Base-by-base conservation (phyloP, 35 echinoderm and acorn worm genomes). In the Nesometra sesokonis region DNA sequence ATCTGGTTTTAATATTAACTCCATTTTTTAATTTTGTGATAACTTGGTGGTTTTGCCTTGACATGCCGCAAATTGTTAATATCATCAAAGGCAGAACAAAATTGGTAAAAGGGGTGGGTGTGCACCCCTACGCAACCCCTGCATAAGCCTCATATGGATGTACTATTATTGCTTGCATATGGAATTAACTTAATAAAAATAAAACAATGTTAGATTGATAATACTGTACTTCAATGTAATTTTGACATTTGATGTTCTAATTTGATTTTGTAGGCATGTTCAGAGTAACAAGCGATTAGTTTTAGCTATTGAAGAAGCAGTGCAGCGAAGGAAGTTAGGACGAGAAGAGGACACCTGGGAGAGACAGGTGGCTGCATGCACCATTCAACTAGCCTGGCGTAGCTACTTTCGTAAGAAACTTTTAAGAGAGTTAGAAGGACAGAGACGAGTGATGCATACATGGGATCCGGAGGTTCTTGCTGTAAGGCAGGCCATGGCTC, bases 391-490 rank as follows among this genome's bases (percentile, higher is more conserved):
- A 19, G 92, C 81, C 13, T 90, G 80, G 85, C 47, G 78, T 17
- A 32, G 46, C 15, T 87, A 79, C 84, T 84, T 79, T 33, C 84
- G 57, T 37, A 37, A 82, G 36, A 87, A 83, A 52, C 29, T 89
- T 3, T 81, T 89, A 23, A 89, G 80, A 37, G 36, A 35, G 8
- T 80, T 88, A 27, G 87, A 83, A 19, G 77, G 78, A 30, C 79
- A 86, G 77, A 85, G 38, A 52, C 47, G 35, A 13, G 33, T 89
- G 11, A 30, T 93, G 0, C 91, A 93, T 33, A 89, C 86, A 0
- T 89, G 85, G 80, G 36, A 89, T 36, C 92, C 92, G 5, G 36
- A 86, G 29, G 78, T 93, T 17, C 77, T 86, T 35, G 88, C 88
- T 30, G 57, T 87, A 7, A 93, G 79, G 40, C 92, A 93, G 79